Evolutionary conservation across 35 echinoderm and acorn worm genomes (phyloP).

Genomic region (Ptychodera flava): DNA sequence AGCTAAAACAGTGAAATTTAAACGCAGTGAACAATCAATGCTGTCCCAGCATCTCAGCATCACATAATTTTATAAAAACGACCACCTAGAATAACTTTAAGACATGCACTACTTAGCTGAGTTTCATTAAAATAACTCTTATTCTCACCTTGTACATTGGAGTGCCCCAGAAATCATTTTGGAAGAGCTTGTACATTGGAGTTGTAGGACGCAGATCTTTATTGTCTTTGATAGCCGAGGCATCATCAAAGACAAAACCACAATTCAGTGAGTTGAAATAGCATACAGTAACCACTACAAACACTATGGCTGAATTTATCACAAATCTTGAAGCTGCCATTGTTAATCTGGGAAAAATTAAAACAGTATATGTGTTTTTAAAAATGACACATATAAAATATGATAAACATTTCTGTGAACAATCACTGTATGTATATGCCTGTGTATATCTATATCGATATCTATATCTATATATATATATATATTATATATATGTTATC

Average conservation of each 20-base stretch:
- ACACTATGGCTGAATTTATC: constrained; percentile 5
- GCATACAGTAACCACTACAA: constrained; percentile 26
- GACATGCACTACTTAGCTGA: too few species aligned
- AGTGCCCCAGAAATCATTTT: constrained; percentile 87
- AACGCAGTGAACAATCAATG: too few species aligned
- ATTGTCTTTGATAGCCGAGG: constrained; percentile 48
- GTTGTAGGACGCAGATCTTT: constrained; percentile 53
- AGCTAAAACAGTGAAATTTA: too few species aligned
- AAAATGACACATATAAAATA: background rate
- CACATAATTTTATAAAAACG: too few species aligned
- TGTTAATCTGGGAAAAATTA: background rate
- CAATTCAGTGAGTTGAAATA: constrained; percentile 61
- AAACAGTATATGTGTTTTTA: background rate
- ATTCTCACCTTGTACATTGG: constrained; percentile 60
- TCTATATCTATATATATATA: background rate
- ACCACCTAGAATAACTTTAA: too few species aligned
- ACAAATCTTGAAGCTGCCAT: background rate
- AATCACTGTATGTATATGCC: background rate
- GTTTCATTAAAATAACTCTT: too few species aligned
- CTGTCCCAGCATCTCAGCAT: too few species aligned
- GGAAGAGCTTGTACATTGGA: constrained; percentile 41
- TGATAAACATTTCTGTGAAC: background rate
- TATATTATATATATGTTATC: too few species aligned
- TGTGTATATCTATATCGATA: background rate
- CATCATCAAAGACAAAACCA: constrained; percentile 86